Evolutionary conservation across 2,888 invertebrate species (phyloP).

Genomic region (Busseola fusca): DNA sequence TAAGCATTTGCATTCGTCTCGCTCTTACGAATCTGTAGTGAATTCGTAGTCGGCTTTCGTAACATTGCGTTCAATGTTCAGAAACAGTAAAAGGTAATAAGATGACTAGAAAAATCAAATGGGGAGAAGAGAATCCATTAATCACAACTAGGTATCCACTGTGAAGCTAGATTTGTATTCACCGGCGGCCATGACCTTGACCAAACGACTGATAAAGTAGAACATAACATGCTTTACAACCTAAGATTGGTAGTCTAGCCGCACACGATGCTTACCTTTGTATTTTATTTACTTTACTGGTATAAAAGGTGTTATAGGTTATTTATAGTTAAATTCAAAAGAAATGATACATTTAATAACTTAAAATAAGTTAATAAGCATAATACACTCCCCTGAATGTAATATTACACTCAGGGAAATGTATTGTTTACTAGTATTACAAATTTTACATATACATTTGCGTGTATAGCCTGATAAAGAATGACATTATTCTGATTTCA

Average conservation of each 20-base stretch:
- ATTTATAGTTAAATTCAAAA: neutral
- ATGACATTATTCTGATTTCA: neutral
- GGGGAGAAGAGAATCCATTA: neutral
- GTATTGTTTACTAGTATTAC: neutral
- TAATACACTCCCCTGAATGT: too few species aligned
- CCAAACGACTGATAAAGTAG: slow-evolving; percentile 43
- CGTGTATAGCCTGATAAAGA: neutral
- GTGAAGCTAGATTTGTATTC: slow-evolving; percentile 24
- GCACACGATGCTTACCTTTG: slow-evolving; percentile 6
- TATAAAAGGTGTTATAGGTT: neutral
- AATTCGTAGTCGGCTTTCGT: neutral
- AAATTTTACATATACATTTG: neutral
- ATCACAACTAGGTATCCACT: slow-evolving; percentile 7
- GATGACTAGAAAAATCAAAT: neutral
- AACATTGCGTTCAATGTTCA: neutral
- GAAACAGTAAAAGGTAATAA: neutral
- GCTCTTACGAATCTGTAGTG: neutral
- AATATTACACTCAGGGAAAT: neutral
- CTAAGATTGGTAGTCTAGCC: slow-evolving; percentile 33
- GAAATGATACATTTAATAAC: neutral
- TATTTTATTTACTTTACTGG: neutral
- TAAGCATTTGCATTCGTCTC: neutral
- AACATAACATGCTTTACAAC: slow-evolving; percentile 29
- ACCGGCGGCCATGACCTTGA: slow-evolving; percentile 41
- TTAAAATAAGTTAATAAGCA: neutral